Base-by-base conservation (phyloP, 2,888 invertebrate species). In the Luperina nickerlii region DNA sequence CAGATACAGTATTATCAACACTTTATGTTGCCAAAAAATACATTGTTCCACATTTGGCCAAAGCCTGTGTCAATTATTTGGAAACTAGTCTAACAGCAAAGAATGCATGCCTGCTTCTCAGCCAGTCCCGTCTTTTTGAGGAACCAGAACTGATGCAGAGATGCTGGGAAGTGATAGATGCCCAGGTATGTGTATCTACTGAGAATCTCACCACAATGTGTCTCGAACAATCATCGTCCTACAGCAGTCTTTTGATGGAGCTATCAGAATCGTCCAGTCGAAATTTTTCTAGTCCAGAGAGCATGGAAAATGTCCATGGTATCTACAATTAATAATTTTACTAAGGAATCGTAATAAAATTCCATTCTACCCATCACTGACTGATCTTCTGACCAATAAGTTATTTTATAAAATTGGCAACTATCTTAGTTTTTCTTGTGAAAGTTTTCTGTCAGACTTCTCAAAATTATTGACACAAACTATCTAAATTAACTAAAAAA, bases 101-200 rank as follows among this genome's bases (percentile, higher is more conserved):
- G 96, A 99, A 99, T 97, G 99, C 99, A 88, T 99, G 99, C 95
- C 97, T 99, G 89, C 98, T 99, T 89, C 97, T 99, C 91, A 99
- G 99, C 95, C 99, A 99, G 96, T 99, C 99, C 87, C 97, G 99
- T 90, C 97, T 99, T 81, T 99, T 99, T 97, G 99, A 99, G 96
- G 99, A 99, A 96, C 99, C 99, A 80, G 99, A 99, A 94, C 97
- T 99, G 90, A 99, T 99, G 99, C 98, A 99, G 96, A 97, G 99
- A 90, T 99, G 99, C 97, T 99, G 99, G 99, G 99, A 99, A 97
- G 99, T 99, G 85, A 99, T 99, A 94, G 99, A 99, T 97, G 99
- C 99, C 77, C 98, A 98, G 98, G 98, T 98, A 98, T 96, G 97
- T 97, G 95, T 96, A 90, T 96, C 97, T 42, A 95, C 96, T 79